Evolutionary conservation across 2,888 invertebrate species (phyloP).

Genomic region (Asteroscopus sphinx): DNA sequence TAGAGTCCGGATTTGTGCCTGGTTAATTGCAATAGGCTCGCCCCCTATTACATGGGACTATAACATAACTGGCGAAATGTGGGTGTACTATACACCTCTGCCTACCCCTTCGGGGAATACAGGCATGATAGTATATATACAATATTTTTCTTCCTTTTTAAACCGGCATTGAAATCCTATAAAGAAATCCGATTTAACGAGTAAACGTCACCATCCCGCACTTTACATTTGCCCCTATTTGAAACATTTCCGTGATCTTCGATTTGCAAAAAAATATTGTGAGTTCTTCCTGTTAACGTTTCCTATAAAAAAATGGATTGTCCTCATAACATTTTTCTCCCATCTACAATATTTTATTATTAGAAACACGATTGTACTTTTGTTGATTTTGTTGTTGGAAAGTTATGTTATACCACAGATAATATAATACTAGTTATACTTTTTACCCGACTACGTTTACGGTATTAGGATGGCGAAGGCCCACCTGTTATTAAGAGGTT

Average conservation of each 20-base stretch:
- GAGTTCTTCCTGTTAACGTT: slow-evolving; percentile 25
- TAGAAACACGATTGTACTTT: background rate
- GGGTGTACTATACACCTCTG: too few relatives aligned
- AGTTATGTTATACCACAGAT: background rate
- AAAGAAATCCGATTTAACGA: slow-evolving; percentile 25
- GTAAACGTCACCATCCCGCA: slow-evolving; percentile 2
- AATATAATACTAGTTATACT: too few relatives aligned
- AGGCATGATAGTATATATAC: background rate
- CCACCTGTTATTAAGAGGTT: too few relatives aligned
- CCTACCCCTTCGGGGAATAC: too few relatives aligned
- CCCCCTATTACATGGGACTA: too few relatives aligned
- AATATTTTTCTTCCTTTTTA: background rate
- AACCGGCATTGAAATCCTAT: slow-evolving; percentile 13
- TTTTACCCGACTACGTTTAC: too few relatives aligned
- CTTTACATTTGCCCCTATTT: slow-evolving; percentile 16
- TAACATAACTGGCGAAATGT: too few relatives aligned
- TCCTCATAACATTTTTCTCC: slow-evolving; percentile 11
- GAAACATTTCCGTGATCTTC: slow-evolving; percentile 7
- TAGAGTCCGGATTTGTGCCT: too few relatives aligned
- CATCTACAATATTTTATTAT: slow-evolving; percentile 6
- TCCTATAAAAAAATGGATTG: slow-evolving; percentile 16
- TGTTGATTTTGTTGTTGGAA: background rate
- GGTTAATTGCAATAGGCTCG: too few relatives aligned
- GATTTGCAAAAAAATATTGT: slow-evolving; percentile 23
- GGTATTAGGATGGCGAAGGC: too few relatives aligned